Conservation (phyloP, 2,888 invertebrate genomes). For the Philaethria dido region DNA sequence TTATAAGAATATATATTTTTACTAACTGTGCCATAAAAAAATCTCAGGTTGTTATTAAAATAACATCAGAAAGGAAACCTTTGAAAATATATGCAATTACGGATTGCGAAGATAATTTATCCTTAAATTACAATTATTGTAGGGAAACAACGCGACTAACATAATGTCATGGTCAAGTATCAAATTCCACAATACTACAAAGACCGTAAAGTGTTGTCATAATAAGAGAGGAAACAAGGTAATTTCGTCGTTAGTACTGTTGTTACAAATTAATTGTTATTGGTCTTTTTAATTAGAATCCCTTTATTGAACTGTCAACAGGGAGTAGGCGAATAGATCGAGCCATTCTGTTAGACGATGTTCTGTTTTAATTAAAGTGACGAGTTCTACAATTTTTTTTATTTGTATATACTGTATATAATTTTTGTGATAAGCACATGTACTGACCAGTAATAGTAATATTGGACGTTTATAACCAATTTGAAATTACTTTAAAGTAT, state of each 20-base stretch:
- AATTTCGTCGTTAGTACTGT: conserved; percentile 59
- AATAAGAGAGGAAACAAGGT: conserved; percentile 50
- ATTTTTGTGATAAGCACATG: not conserved
- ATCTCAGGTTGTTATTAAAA: not conserved
- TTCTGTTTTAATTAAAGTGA: conserved; percentile 74
- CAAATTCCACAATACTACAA: conserved; percentile 13
- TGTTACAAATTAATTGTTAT: conserved; percentile 71
- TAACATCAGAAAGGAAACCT: not conserved
- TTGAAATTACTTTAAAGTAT: conserved; percentile 41
- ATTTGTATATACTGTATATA: no score
- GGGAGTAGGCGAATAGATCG: conserved; percentile 51
- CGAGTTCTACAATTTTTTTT: no score
- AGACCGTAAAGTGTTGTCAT: conserved; percentile 48
- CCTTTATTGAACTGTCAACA: conserved; percentile 60
- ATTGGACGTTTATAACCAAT: not conserved
- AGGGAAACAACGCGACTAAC: not conserved
- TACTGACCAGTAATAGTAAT: not conserved
- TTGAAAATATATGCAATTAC: not conserved
- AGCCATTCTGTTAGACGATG: conserved; percentile 52
- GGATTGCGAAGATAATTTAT: not conserved
- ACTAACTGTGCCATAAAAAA: not conserved
- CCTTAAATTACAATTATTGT: conserved; percentile 4
- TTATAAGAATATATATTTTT: no score
- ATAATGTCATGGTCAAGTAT: conserved; percentile 2
- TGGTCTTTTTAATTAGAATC: conserved; percentile 72